Base-by-base conservation (phyloP, 2,888 invertebrate genomes). In the Epirrhoe alternata region DNA sequence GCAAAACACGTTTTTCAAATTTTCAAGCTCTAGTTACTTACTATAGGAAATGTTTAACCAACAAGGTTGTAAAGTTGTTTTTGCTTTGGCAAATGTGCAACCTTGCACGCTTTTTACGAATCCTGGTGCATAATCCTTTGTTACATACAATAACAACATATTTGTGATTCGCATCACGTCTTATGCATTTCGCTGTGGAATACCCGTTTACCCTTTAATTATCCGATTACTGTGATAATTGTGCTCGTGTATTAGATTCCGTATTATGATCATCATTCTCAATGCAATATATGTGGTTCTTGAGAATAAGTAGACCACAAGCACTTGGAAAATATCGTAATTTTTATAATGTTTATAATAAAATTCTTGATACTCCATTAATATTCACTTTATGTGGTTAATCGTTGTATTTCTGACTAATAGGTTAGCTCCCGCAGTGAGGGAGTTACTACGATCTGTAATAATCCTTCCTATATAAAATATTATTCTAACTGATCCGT, bases 301-400 rank as follows among this genome's bases (percentile, higher is more conserved):
- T 42, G 30, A 55, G 50, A 62, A 62, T 49, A 62, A 6, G 14
- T 47, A 47, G n/a, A 63, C 66, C 66, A 51, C 62, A 59, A 17
- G 17, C 12, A 31, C 38, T 38, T 31, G 30, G n/a, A 49, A 16
- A 42, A 42, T 38, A 58, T 33, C 33, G 14, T 53, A 16, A 16
- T 58, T 58, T 50, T 31, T 31, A 61, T 6, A 14, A 30, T 54
- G 33, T 33, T 54, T 33, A 33, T 12, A 7, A 42, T 42, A 42
- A 42, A 42, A 17, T 59, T 59, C 51, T 12, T 24, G 42, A 16
- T 49, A 58, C 16, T 42, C 45, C 16, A 57, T 57, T 30, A 49
- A 42, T 58, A 58, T 66, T 38, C 6, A 8, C 33, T 61, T 33
- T n/a, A 52, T 47, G 45, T 49, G 47, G 61, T 61, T 47, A 35